Conservation (phyloP, 2,113 vertebrate species). For the Meleagris gallopavo region DNA sequence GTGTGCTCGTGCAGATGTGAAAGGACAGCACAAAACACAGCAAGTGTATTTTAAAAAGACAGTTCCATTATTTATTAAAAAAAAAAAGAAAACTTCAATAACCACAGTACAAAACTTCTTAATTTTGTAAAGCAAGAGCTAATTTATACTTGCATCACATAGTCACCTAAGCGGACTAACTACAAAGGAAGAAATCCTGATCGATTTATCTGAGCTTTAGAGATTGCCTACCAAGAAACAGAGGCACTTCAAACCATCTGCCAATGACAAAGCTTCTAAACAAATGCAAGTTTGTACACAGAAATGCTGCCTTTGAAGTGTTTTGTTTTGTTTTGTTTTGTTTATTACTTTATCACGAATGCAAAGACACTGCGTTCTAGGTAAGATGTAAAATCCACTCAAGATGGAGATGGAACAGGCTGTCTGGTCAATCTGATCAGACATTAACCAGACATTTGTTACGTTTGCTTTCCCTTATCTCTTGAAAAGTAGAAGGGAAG, state of each 20-base stretch:
- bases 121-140: neutral
- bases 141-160: neutral
- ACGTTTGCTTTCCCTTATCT: too few species aligned
- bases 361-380: neutral
- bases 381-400: neutral
- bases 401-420: neutral
- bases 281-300: neutral
- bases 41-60: neutral
- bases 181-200: neutral
- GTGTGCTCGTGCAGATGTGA: neutral
- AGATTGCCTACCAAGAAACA: neutral
- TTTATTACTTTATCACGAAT: neutral
- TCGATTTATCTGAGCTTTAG: neutral
- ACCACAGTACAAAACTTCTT: fast-evolving
- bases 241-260: neutral
- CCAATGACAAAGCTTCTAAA: neutral
- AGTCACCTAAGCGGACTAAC: neutral
- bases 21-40: neutral
- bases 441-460: neutral
- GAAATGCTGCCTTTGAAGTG: neutral
- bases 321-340: neutral
- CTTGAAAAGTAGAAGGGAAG: neutral
- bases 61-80: neutral
- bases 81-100: neutral
- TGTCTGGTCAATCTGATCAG: neutral